Evolutionary conservation across 1,140 invertebrate genomes (phyloP).

Genomic region (Ladona fulva): DNA sequence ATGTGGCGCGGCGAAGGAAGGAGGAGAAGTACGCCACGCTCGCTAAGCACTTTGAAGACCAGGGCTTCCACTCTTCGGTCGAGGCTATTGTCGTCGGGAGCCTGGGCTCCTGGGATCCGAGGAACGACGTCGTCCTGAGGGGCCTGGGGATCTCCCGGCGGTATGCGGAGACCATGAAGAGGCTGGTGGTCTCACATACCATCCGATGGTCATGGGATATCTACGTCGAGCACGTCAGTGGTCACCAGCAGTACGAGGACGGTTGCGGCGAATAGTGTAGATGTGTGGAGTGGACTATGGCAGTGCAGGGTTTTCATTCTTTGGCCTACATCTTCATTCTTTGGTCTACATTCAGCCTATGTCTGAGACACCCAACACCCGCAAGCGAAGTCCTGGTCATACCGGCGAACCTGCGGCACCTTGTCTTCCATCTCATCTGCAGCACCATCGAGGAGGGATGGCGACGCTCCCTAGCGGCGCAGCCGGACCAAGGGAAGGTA

Average conservation of each 20-base stretch:
- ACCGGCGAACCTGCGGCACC: neutral
- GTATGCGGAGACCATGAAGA: too few species aligned
- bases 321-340: too few species aligned
- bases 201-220: too few species aligned
- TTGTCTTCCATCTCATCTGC: constrained; percentile 18
- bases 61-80: neutral
- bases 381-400: constrained; percentile 10
- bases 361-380: neutral
- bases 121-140: constrained; percentile 14
- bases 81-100: neutral
- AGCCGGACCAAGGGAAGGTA: constrained; percentile 27
- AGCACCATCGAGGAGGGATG: constrained; percentile 18
- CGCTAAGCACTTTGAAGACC: neutral
- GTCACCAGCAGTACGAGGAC: constrained; percentile 21
- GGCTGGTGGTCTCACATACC: too few species aligned
- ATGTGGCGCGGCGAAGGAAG: too few species aligned
- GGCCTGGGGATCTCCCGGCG: constrained; percentile 13
- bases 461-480: neutral
- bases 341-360: too few species aligned
- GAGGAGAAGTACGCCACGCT: too few species aligned
- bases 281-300: constrained; percentile 25
- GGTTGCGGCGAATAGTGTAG: neutral
- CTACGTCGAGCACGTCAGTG: constrained; percentile 24
- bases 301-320: constrained; percentile 6
- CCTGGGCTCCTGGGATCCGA: constrained; percentile 14